phyloP scores from a whole-genome alignment of 2,888 invertebrate species.

The Apodemia arnacis region DNA sequence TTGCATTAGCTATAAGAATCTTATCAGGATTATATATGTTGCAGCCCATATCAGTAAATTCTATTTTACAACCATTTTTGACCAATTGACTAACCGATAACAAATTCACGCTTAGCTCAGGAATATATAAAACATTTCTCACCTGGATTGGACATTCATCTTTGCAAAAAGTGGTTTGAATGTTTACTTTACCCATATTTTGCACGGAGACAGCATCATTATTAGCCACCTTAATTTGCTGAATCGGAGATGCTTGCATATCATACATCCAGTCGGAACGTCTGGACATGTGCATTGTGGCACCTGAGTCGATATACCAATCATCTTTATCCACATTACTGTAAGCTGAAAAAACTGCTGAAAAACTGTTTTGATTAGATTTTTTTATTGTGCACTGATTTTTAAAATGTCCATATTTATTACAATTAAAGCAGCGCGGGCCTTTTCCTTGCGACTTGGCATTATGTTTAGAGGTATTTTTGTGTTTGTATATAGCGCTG shows the following conservation, averaged over 20 bases:
- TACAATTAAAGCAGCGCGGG: not conserved
- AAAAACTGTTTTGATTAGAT: conserved; percentile 18
- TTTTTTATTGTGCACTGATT: not conserved
- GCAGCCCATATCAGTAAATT: conserved; percentile 63
- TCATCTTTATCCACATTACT: conserved; percentile 4
- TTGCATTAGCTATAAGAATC: conserved; percentile 56
- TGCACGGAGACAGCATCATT: conserved; percentile 61
- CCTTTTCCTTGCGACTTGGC: not conserved
- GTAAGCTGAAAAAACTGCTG: conserved; percentile 66
- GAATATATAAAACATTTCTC: conserved; percentile 72
- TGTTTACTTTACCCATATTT: conserved; percentile 61
- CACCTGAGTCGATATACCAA: conserved; percentile 79
- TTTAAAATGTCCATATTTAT: not conserved
- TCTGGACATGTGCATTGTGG: conserved; percentile 77
- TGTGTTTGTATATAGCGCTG: not conserved
- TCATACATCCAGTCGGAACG: conserved; percentile 70
- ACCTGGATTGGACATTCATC: conserved; percentile 57
- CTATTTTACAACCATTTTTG: conserved; percentile 66
- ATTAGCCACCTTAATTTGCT: conserved; percentile 70
- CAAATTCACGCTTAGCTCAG: conserved; percentile 68
- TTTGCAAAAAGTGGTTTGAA: conserved; percentile 29
- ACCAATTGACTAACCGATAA: conserved; percentile 75
- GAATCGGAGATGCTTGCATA: conserved; percentile 41
- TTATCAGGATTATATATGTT: conserved; percentile 56
- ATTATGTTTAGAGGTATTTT: not conserved